These are phyloP conservation scores for Aurelia aurita DNA, from an alignment of 30 jellyfish, hydroid and myxozoan genomes.

Conservation along the genomic window DNA sequence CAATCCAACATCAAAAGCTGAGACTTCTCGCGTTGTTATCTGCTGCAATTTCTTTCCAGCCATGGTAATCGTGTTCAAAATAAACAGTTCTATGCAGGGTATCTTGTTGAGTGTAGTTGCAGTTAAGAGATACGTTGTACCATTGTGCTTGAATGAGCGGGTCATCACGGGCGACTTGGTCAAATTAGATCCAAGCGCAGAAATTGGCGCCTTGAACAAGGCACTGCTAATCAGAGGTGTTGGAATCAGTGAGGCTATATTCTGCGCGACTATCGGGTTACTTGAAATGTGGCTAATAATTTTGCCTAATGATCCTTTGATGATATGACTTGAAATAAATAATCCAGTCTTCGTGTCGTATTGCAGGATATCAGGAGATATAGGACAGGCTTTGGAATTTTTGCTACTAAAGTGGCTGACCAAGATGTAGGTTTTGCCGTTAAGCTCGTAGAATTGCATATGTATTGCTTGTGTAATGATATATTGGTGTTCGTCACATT, in stretches of 20 bases:
- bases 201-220: conserved; percentile 25
- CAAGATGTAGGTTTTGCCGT: conserved; percentile 42
- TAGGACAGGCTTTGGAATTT: conserved; percentile 26
- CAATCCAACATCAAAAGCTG: conserved; percentile 47
- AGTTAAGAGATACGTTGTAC: conserved; percentile 37
- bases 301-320: conserved; percentile 3
- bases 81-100: conserved; percentile 29
- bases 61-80: conserved; percentile 26
- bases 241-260: conserved; percentile 54
- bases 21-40: conserved; percentile 38
- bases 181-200: conserved; percentile 34
- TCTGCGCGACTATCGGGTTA: conserved; percentile 27
- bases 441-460: conserved; percentile 51
- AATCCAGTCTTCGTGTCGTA: neutral
- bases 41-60: conserved; percentile 38
- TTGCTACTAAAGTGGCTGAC: conserved; percentile 47
- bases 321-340: conserved; percentile 6
- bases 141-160: conserved; percentile 38
- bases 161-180: conserved; percentile 19
- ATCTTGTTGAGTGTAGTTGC: conserved; percentile 22
- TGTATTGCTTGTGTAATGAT: conserved; percentile 57
- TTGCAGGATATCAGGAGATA: conserved; percentile 44
- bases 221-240: conserved; percentile 17
- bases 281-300: neutral
- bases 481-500: conserved; percentile 47